phyloP scores from a whole-genome alignment of 2,113 vertebrate species.

The Sinocyclocheilus rhinocerous region DNA sequence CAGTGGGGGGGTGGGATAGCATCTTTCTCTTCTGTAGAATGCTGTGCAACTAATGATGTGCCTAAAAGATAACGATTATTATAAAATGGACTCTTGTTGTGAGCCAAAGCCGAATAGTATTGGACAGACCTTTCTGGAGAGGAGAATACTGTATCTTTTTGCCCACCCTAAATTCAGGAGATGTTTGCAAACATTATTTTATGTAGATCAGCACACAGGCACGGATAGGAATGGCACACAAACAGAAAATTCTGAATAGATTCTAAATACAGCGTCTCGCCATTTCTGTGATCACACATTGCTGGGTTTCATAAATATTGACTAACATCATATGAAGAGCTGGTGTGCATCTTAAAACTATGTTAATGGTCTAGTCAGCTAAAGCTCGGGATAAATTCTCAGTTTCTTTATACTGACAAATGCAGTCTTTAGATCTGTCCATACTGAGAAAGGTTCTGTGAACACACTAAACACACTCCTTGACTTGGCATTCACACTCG shows the following conservation, averaged over 20 bases:
- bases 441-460: background rate
- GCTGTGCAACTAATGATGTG: slow-evolving; percentile 56
- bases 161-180: background rate
- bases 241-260: slow-evolving; percentile 12
- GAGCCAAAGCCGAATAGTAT: slow-evolving; percentile 32
- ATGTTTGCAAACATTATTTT: slow-evolving; percentile 27
- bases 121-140: background rate
- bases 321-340: slow-evolving; percentile 29
- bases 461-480: background rate
- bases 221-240: background rate
- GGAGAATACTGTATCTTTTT: background rate
- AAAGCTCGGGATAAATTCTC: slow-evolving; percentile 36
- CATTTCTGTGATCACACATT: slow-evolving; percentile 20
- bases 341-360: slow-evolving; percentile 12
- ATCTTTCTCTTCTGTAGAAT: slow-evolving; percentile 8
- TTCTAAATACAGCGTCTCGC: slow-evolving; percentile 19
- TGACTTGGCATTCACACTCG: background rate
- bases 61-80: slow-evolving; percentile 56
- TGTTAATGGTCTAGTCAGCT: slow-evolving; percentile 8
- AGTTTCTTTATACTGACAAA: slow-evolving; percentile 47
- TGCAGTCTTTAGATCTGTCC: slow-evolving; percentile 42
- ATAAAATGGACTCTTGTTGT: slow-evolving; percentile 49
- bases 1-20: background rate
- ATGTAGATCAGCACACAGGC: slow-evolving; percentile 9
- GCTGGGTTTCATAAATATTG: slow-evolving; percentile 27